phyloP scores from a whole-genome alignment of 2,113 vertebrate species.

The Pseudorectes ferrugineus region DNA sequence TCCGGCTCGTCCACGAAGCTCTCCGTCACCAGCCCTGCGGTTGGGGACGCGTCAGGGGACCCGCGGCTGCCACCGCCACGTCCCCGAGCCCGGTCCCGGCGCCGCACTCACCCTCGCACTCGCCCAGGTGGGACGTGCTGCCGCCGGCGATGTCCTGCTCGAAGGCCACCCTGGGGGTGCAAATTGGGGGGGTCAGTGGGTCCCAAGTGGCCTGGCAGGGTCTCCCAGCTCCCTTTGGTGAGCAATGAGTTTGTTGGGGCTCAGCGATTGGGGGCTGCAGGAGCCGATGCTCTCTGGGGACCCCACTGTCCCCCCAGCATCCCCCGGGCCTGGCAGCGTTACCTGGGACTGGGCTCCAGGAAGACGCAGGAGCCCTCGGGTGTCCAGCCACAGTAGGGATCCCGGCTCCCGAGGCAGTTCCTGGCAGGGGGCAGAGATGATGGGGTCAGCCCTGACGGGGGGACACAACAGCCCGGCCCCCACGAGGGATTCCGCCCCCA shows the following conservation, averaged over 20 bases:
- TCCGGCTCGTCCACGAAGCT: slow-evolving; percentile 89
- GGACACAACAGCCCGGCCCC: fast-evolving
- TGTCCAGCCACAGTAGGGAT: slow-evolving; percentile 95
- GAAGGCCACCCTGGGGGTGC: slow-evolving; percentile 74
- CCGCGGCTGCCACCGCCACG: fast-evolving
- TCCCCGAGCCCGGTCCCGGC: background rate
- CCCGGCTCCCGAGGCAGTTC: slow-evolving; percentile 88
- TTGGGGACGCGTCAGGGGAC: background rate
- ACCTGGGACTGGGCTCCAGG: slow-evolving; percentile 88
- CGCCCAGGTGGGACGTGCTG: slow-evolving; percentile 88
- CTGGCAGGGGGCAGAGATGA: slow-evolving; percentile 44
- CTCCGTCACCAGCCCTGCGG: slow-evolving; percentile 85
- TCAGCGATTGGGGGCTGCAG: fast-evolving
- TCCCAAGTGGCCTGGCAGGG: background rate
- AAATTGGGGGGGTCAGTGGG: background rate
- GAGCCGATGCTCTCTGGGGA: background rate
- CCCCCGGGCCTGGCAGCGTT: background rate
- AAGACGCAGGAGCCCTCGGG: slow-evolving; percentile 87
- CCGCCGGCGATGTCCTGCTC: slow-evolving; percentile 89
- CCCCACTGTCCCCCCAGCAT: fast-evolving
- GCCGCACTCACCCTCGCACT: slow-evolving; percentile 87
- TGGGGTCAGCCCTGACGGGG: fast-evolving
- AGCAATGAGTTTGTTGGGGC: background rate
- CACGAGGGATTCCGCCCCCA: fast-evolving
- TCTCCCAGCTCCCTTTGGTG: background rate